Evolutionary conservation across 2,113 vertebrate genomes (phyloP), one percentile per base, ranked within the genome.

Genomic region (Lepus americanus): DNA sequence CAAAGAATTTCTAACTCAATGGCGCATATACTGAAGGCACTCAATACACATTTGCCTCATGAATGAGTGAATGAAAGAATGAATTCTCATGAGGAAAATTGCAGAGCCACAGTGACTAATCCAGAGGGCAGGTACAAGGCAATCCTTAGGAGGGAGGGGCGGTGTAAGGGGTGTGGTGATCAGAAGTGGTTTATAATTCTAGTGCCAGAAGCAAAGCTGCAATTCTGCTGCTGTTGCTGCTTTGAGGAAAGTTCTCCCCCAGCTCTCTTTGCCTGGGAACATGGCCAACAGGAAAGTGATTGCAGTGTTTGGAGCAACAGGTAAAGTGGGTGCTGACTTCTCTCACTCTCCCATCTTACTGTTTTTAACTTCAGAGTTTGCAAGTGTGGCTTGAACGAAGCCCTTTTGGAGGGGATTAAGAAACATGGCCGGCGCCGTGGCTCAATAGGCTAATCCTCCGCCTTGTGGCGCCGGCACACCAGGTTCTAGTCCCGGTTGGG

Each of bases 301-400:
- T 20, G 44, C 67, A 29, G 92, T 94, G 25, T 96, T 95, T 55
- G 96, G 97, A 93, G 94, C 96, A 53, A 95, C 93, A 92, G 96
- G 97, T 97, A 92, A 87, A 72, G 36, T 70, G 61, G 9, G 7
- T 70, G 39, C 78, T 69, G n/a, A 73, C 49, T 92, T 85, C 77
- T 6, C 36, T 87, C 49, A 33, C 33, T 64, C 74, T 92, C 33
- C 64, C 73, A 19, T 51, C 63, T 72, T 78, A 2, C 4, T 66
- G 61, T 53, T 90, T 92, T 86, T 70, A 33, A 66, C 1, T 94
- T 61, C 14, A 61, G 73, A 88, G 33, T 6, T 3, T 76, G 11
- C 31, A 66, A 59, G 69, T 2, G 8, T 33, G n/a, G 25, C 25
- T 39, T 83, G 59, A 93, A 79, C 44, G 59, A 49, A 76, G 6